phyloP scores from a whole-genome alignment of 2,888 invertebrate species.

The Lysandra bellargus region DNA sequence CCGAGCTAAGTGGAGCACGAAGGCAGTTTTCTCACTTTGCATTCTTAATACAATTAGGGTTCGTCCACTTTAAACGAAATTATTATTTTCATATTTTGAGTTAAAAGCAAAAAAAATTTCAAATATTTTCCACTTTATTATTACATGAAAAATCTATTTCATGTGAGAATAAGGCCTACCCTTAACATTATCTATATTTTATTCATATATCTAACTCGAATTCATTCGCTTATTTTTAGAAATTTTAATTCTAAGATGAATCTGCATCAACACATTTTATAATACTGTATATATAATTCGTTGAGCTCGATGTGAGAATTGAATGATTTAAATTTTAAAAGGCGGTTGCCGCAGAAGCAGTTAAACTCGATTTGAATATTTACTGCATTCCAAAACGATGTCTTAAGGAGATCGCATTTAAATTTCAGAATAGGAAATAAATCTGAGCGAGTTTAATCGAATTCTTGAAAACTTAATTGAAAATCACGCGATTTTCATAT shows the following conservation, averaged over 20 bases:
- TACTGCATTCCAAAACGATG: conserved; percentile 19
- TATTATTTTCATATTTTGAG: not conserved
- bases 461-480: not conserved
- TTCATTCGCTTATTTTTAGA: not conserved
- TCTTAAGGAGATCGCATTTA: conserved; percentile 12
- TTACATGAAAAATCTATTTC: not conserved
- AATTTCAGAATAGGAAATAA: not conserved
- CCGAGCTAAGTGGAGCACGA: conserved; percentile 14
- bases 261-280: not conserved
- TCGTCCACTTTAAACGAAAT: not conserved
- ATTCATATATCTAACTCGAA: not conserved
- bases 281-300: not conserved
- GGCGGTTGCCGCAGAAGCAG: not conserved
- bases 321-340: not conserved
- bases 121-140: not conserved
- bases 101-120: not conserved
- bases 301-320: not conserved
- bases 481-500: not conserved
- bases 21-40: conserved; percentile 27
- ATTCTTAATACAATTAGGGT: conserved; percentile 28
- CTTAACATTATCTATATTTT: no score
- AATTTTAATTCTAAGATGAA: not conserved
- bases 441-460: not conserved
- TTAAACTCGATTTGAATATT: conserved; percentile 2
- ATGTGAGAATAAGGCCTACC: no score